Evolutionary conservation across 2,797 vertebrate species (phyloP), one percentile per base, ranked within the genome.

Genomic region (Dendrocincla fuliginosa): DNA sequence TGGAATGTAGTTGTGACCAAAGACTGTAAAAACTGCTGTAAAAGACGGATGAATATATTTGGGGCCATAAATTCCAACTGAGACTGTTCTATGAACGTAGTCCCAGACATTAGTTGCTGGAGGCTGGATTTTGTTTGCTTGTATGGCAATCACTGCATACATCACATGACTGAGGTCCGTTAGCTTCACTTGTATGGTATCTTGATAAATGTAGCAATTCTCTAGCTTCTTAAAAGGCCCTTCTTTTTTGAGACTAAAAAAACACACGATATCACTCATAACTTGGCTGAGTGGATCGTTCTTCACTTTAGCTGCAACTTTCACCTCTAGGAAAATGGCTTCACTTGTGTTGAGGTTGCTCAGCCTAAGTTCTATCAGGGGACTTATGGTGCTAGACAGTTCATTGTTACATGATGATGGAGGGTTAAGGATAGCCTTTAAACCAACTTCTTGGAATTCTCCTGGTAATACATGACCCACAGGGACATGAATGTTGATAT

Each of bases 1-100:
- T 59, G 99, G 99, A 94, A 99, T 96, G 27, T 99, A 98, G 86
- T 98, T 98, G 50, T 99, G 99, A 93, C 98, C 98, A 81, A 98
- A 99, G 65, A 99, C 95, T 28, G 98, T 98, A 87, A 99, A 97
- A 83, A 99, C 97, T 39, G 97, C 97, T 89, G 99, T 99, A 93
- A 99, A 99, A 64, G 98, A 98, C 13, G 99, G 99, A 92, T 99
- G 99, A 91, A 99, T 99, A 92, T 99, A 98, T 96, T 98, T 99
- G 81, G 99, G 99, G 56, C 99, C 99, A 89, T 99, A 99, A 95
- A 99, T 97, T 46, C 99, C 99, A 37, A 99, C 75, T 1, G 99
- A 99, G 56, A 98, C 95, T 42, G 96, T 98, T 87, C 98, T 98
- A 18, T 99, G 97, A 65, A 99, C 97, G 77, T 99, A 99, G 97